Conservation (phyloP, 1,140 invertebrate species). For the Bombus confusus region DNA sequence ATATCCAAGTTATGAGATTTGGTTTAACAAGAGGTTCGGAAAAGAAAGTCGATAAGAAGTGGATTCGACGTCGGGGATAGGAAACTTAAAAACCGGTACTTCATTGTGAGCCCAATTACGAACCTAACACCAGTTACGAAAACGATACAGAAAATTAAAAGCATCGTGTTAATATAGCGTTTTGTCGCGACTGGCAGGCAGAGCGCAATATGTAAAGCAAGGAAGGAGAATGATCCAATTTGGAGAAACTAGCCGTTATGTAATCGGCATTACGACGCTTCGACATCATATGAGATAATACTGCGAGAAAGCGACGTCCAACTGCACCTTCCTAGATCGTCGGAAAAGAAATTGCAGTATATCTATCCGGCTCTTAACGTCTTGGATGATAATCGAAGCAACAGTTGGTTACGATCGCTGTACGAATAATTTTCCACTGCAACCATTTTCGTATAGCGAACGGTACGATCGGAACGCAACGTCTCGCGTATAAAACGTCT, state of each 20-base stretch:
- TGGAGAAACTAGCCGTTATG: slow-evolving; percentile 53
- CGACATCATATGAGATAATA: slow-evolving; percentile 38
- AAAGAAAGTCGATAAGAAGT: background rate
- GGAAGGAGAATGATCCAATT: slow-evolving; percentile 40
- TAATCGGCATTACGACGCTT: slow-evolving; percentile 39
- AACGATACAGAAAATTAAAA: background rate
- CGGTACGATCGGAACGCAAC: background rate
- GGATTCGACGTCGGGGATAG: background rate
- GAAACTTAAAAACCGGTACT: background rate
- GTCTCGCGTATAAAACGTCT: slow-evolving; percentile 1
- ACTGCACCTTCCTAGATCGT: background rate
- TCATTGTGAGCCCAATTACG: background rate
- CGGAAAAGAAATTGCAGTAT: slow-evolving; percentile 11
- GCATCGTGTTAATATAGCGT: background rate
- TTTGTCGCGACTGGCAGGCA: background rate
- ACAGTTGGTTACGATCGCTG: background rate
- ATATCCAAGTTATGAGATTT: background rate
- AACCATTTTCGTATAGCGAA: too few species aligned
- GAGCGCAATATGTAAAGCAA: background rate
- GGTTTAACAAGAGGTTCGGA: background rate
- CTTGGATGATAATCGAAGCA: background rate
- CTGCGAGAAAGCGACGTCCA: slow-evolving; percentile 41
- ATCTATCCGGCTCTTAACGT: background rate
- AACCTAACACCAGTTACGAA: background rate
- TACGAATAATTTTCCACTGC: background rate